Evolutionary conservation across 2,888 invertebrate genomes (phyloP).

Genomic region (Andrena fulva): DNA sequence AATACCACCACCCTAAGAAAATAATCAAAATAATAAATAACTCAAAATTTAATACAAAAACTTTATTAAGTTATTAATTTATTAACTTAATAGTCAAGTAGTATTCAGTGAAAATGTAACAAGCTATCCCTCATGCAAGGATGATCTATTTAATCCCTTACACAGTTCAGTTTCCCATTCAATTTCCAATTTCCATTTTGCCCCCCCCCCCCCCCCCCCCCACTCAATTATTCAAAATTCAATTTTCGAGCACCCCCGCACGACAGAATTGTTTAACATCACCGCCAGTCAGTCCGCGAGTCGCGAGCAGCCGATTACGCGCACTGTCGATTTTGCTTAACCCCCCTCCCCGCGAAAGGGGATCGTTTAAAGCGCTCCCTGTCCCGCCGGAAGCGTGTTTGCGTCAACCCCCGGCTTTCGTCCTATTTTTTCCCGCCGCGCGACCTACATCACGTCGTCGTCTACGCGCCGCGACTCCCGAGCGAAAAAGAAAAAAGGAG

Average conservation of each 20-base stretch:
- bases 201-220: background rate
- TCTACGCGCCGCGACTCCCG: background rate
- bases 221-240: background rate
- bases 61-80: too few relatives aligned
- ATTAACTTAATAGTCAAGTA: too few relatives aligned
- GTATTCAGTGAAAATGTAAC: too few relatives aligned
- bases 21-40: too few relatives aligned
- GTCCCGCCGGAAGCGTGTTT: slow-evolving; percentile 41
- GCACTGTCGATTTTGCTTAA: background rate
- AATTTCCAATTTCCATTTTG: background rate
- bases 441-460: slow-evolving; percentile 43
- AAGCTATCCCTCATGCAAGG: too few relatives aligned
- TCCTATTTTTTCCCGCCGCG: slow-evolving; percentile 19
- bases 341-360: background rate
- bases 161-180: too few relatives aligned
- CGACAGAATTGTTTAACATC: background rate
- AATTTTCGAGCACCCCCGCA: background rate
- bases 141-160: too few relatives aligned
- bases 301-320: background rate
- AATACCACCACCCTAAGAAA: too few relatives aligned
- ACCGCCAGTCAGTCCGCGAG: background rate
- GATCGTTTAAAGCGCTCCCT: background rate
- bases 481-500: slow-evolving; percentile 30
- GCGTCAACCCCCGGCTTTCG: slow-evolving; percentile 26
- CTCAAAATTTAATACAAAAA: too few relatives aligned